Evolutionary conservation across 2,113 vertebrate genomes (phyloP), one percentile per base, ranked within the genome.

Genomic region (Regulus satrapa): DNA sequence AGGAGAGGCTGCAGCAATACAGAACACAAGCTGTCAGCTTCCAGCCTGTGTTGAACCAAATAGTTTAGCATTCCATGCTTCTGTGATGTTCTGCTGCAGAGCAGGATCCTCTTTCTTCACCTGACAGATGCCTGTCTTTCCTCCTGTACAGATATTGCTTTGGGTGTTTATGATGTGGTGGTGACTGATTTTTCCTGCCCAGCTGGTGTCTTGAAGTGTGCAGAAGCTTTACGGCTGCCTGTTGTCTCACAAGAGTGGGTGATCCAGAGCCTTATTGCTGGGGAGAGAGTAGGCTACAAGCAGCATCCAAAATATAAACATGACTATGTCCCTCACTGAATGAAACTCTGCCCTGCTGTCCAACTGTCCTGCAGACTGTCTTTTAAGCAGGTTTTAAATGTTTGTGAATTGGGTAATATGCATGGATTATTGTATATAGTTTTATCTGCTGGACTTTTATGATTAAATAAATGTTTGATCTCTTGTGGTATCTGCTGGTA

Each of bases 241-340:
- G 98, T 99, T 89, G 99, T 99, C 86, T 99, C 99, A 0, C 97
- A 99, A 6, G 99, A 99, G 97, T 99, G 99, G 99, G 97, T 99
- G 73, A 98, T 99, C 97, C 99, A 99, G 98, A 99, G 99, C 88
- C 96, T 99, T 88, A 98, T 99, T 92, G 97, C 98, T 48, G 99
- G 99, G 58, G 98, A 99, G 90, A 97, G 97, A 84, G 98, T 98
- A 89, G 98, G 96, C 92, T 99, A 99, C 96, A 97, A 97, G 74
- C 95, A 98, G 94, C 98, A 98, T 95, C 98, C 99, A 59, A 98
- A 98, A 96, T 99, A 99, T 18, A 98, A 96, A 97, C 98, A 98
- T 6, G 97, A 99, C 95, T 98, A 95, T 69, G 91, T 96, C 61
- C 95, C 98, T 85, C 95, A 96, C 45, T 98, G 94, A 85, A 56